Percentiles rank a stretch among this genome's conserved stretches.
These are phyloP conservation scores for Macrosteles quadrilineatus DNA, from an alignment of 1,140 invertebrate species.

Conservation along the genomic window DNA sequence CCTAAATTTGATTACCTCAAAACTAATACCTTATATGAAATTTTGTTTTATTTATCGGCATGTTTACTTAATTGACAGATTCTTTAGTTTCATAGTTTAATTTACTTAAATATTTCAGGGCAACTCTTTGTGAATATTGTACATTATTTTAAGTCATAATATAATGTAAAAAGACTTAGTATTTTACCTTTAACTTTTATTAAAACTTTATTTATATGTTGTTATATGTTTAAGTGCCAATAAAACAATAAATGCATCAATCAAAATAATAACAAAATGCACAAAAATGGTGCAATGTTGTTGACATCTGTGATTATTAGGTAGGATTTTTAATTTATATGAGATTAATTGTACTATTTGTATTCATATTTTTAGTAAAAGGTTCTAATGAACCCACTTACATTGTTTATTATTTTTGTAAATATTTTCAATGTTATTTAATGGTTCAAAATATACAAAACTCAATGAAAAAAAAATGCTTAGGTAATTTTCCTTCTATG, in stretches of 20 bases:
- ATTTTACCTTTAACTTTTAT: neutral
- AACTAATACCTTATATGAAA: neutral
- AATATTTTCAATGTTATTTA: constrained; percentile 19
- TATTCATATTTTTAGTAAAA: neutral
- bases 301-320: constrained; percentile 21
- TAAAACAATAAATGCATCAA: neutral
- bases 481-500: too few species aligned
- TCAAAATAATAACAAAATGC: neutral
- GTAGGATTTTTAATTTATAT: constrained; percentile 18
- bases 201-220: constrained; percentile 4
- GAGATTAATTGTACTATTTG: neutral
- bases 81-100: neutral
- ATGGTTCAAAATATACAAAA: constrained; percentile 15
- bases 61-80: neutral
- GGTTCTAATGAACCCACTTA: neutral
- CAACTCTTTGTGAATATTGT: constrained; percentile 9
- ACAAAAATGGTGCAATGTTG: neutral
- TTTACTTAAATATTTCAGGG: neutral
- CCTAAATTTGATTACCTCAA: neutral
- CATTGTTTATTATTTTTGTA: constrained; percentile 16
- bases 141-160: neutral
- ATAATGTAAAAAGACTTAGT: constrained; percentile 13
- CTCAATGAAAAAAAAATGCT: too few species aligned
- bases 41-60: neutral
- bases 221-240: constrained; percentile 22